Evolutionary conservation across 2,888 invertebrate species (phyloP), one percentile per base, ranked within the genome.

Genomic region (Parnassius smintheus): DNA sequence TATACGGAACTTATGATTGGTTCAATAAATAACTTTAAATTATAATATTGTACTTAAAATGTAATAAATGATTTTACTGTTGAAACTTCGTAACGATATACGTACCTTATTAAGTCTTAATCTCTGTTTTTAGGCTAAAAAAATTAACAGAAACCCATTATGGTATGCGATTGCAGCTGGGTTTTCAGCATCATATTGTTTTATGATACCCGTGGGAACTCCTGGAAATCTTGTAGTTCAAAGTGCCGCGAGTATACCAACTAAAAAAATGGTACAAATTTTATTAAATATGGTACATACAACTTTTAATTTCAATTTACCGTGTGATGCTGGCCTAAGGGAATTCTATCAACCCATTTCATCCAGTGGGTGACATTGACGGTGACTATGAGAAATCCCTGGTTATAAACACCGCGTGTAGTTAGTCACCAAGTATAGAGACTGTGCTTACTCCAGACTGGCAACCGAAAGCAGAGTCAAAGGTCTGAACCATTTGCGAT

Each of bases 211-310:
- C 0, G 92, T 93, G 3, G 93, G 93, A 0, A 93, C 93, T 2
- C 93, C 93, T 2, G 91, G 93, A 0, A 93, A 93, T 69, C 88
- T 93, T 0, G 81, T 93, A 3, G 86, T 91, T 2, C 81, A 91
- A 58, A 74, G 86, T 61, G 79, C 85, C 48, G 92, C 91, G 0
- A 78, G 74, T 44, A 75, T 93, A 53, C 76, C 88, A 1, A 88
- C 88, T 1, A 2, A 2, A 0, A 82, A 85, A 75, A 88, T 91
- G 88, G 90, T 88, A 56, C 12, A 12, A 1, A 0, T 22, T 46
- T 45, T 11, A 7, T 35, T 35, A 35, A 35, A 35, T 7, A 35
- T 35, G 7, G 7, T 35, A 35, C 35, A 35, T 35, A 35, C 35
- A 7, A 49, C 13, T 49, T 49, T 13, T 13, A n/a, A n/a, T 8